Base-by-base conservation (phyloP, 2,113 vertebrate species). In the Ctenomys sociabilis region DNA sequence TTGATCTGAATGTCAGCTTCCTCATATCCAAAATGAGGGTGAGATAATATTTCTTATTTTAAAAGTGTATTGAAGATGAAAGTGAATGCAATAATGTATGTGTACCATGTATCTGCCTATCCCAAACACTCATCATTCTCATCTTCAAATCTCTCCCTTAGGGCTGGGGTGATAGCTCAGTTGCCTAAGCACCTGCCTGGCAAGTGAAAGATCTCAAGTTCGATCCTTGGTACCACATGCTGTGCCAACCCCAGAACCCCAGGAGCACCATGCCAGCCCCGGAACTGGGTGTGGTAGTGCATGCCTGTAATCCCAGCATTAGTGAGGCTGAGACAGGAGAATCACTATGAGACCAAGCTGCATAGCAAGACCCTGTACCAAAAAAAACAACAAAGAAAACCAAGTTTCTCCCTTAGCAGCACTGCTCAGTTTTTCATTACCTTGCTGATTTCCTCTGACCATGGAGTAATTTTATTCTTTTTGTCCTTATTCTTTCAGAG, bases 401-500 rank as follows among this genome's bases (percentile, higher is more conserved):
- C 52, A 54, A 54, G 12, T 54, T 24, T 61, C 68, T 91, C 57
- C 49, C 40, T 21, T 11, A 87, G 61, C 16, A 94, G 43, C 35
- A 64, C 32, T 37, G 30, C 52, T 72, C 70, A 80, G 93, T 78
- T 12, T 87, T 64, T 93, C 63, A 84, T 64, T 90, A 85, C 61
- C 70, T 93, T 73, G 61, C n/a, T 72, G 84, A 52, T 95, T 88
- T 35, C 40, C 21, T 91, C 72, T 93, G 66, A 68, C 26, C 3
- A 75, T 28, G 73, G 68, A 85, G 43, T 5, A 35, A 64, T 73
- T 91, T 93, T 75, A 85, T 73, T 80, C n/a, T 84, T 90, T 70
- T 82, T 35, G n/a, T 84, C 21, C 37, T 84, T 32, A 66, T 95
- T 85, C 63, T 95, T 93, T 88, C 85, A 85, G 22, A n/a, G 24